Conservation (phyloP, 2,113 vertebrate genomes). For the Mormyrus iriodes region DNA sequence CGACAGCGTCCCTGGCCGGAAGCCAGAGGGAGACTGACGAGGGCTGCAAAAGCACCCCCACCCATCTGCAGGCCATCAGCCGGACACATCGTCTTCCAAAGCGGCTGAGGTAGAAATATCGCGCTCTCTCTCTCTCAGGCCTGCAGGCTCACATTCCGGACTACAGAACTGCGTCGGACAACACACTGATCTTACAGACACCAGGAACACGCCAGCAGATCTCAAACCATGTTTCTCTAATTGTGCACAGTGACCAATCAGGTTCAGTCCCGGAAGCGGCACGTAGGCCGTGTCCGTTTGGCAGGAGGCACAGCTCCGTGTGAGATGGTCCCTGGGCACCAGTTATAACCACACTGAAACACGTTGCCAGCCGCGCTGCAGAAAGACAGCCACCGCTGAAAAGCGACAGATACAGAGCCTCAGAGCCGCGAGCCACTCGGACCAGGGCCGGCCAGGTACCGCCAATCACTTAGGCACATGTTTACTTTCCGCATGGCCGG, state of each 20-base stretch:
- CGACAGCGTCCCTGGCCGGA: background rate
- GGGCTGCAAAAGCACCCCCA: background rate
- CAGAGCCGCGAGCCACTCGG: background rate
- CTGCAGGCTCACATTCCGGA: too few relatives aligned
- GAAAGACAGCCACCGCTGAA: background rate
- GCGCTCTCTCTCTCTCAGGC: too few relatives aligned
- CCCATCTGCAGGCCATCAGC: background rate
- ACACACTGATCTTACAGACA: background rate
- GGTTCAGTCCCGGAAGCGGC: background rate
- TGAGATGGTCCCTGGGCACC: background rate
- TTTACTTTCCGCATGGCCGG: conserved; percentile 32
- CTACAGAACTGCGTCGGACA: background rate
- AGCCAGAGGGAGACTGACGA: background rate
- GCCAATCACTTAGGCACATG: conserved; percentile 35
- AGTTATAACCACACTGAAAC: background rate
- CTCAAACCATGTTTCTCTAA: background rate
- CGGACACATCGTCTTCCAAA: background rate
- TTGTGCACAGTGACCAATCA: background rate
- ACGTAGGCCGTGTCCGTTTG: too few relatives aligned
- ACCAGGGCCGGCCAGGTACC: conserved; percentile 31
- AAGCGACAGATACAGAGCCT: conserved; percentile 22
- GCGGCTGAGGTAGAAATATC: background rate
- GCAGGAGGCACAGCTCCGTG: too few relatives aligned
- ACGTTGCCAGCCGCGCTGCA: background rate
- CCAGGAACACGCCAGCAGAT: background rate